Evolutionary conservation across 2,113 vertebrate species (phyloP).

Genomic region (Actenoides hombroni): DNA sequence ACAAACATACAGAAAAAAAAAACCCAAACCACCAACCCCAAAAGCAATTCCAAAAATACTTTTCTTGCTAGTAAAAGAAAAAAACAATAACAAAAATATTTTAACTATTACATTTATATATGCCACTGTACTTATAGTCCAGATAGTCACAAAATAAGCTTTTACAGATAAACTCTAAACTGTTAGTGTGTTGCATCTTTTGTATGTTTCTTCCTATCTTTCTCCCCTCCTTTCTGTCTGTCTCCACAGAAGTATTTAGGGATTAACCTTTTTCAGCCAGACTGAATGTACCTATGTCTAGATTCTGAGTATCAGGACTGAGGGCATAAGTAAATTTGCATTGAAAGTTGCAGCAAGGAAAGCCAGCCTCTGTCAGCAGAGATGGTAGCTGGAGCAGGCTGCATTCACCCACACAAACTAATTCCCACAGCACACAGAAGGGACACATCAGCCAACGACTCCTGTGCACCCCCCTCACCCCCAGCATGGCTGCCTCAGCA

Average conservation of each 20-base stretch:
- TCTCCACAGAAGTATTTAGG: not conserved
- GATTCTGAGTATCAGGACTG: fast-evolving
- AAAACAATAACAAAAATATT: not conserved
- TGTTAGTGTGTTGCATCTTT: not conserved
- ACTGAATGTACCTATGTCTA: not conserved
- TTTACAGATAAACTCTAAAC: not conserved
- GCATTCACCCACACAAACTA: not conserved
- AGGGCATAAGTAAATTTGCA: not conserved
- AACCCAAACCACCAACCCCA: not conserved
- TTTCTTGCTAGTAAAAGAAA: not conserved
- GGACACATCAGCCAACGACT: not conserved
- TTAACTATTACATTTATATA: not conserved
- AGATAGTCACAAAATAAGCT: not conserved
- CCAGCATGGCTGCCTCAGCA: fast-evolving
- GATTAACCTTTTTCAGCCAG: not conserved
- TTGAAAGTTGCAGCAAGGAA: not conserved
- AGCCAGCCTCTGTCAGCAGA: not conserved
- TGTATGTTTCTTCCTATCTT: not conserved
- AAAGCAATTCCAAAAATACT: not conserved
- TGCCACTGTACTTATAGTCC: not conserved
- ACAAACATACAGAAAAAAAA: not conserved
- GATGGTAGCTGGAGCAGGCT: not conserved
- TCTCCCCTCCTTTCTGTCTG: not conserved
- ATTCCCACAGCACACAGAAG: fast-evolving
- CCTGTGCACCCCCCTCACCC: no score